Evolutionary conservation across 2,113 vertebrate species (phyloP).

Genomic region (Motacilla tschutschensis): DNA sequence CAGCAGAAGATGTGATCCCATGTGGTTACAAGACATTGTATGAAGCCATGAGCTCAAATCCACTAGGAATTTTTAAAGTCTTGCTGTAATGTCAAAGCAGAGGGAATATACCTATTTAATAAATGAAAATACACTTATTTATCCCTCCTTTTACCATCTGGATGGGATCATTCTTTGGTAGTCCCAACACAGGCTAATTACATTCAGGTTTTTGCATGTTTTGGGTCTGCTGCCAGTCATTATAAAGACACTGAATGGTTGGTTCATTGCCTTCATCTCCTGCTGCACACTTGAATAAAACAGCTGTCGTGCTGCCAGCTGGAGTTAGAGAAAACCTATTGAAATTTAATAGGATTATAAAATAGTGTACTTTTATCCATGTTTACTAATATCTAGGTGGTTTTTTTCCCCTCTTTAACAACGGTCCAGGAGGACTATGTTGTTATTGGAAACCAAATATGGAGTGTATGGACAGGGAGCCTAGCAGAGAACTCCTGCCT

Average conservation of each 20-base stretch:
- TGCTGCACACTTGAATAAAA: background rate
- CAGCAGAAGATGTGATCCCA: rapidly evolving
- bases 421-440: background rate
- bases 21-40: background rate
- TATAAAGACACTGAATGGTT: background rate
- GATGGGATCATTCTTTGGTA: background rate
- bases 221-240: background rate
- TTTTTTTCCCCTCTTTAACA: background rate
- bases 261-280: background rate
- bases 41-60: background rate
- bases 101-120: background rate
- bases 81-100: background rate
- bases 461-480: background rate
- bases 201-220: background rate
- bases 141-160: background rate
- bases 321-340: background rate
- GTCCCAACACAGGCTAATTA: background rate
- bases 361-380: background rate
- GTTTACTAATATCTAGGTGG: background rate
- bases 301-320: background rate
- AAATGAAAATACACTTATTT: background rate
- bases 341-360: background rate
- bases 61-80: background rate
- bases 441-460: background rate
- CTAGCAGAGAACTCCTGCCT: background rate